Base-by-base conservation (phyloP, 2,113 vertebrate genomes). In the Sinosuthora webbiana region DNA sequence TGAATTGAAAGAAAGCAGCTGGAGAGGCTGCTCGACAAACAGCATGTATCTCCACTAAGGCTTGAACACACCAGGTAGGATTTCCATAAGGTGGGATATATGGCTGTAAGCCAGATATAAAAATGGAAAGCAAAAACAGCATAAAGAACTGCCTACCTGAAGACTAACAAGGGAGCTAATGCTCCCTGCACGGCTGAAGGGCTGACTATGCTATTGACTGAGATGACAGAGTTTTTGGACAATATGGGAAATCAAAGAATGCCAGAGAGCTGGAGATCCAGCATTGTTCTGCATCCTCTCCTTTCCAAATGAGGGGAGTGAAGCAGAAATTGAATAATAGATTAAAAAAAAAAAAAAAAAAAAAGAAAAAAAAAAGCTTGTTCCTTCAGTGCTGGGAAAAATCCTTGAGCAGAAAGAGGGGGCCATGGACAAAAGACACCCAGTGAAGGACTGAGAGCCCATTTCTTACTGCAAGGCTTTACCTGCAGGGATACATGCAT, bases 211-310 rank as follows among this genome's bases (percentile, higher is more conserved):
- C 65, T 96, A 93, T 45, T 91, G 91, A 90, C 73, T 91, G 59
- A 65, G 35, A 62, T 2, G 7, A 67, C 10, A 15, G 90, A 82
- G 49, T 41, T 89, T 95, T 94, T 79, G 86, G 90, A 88, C 76
- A 97, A 95, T 75, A 68, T 31, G 11, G 68, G 83, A 96, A 97
- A 97, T 93, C 73, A 97, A 97, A 97, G 83, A 71, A 82, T 70
- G 47, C 44, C 65, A 64, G 70, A 62, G 62, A 97, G 83, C 71
- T 89, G 84, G 45, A 74, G 75, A 65, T 14, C 37, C 45, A 94
- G 49, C 74, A 28, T 69, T 63, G 73, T 70, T 83, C 74, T 85
- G 71, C 59, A 50, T 82, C 74, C 39, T 14, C 33, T 83, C 77
- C 27, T 49, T 71, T 83, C 73, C 83, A 93, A 89, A 96, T 33